Evolutionary conservation across 2,113 vertebrate species (phyloP).

Genomic region (Hystrix brachyura): DNA sequence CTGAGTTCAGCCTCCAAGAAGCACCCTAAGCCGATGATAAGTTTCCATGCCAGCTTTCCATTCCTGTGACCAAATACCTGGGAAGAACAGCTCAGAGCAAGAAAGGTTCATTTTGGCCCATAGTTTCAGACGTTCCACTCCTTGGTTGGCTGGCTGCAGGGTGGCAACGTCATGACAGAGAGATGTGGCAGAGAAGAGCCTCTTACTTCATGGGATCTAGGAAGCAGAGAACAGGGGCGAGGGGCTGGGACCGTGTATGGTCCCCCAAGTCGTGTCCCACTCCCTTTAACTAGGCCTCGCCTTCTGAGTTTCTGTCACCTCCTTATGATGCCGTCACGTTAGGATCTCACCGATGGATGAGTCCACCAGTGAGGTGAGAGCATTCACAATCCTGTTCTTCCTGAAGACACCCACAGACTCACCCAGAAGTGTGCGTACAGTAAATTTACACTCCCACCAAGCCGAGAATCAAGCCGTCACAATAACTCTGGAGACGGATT

Average conservation of each 20-base stretch:
- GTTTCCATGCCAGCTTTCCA: background rate
- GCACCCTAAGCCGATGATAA: background rate
- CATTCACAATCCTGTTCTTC: background rate
- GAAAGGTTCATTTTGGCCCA: background rate
- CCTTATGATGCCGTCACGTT: too few species aligned
- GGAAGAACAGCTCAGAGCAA: background rate
- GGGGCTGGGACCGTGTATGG: background rate
- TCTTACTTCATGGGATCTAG: background rate
- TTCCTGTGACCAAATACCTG: background rate
- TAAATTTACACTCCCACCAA: background rate
- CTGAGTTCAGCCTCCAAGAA: background rate
- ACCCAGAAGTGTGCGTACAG: background rate
- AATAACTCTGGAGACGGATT: background rate
- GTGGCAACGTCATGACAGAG: background rate
- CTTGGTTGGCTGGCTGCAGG: background rate
- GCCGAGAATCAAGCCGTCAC: background rate
- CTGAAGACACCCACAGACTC: background rate
- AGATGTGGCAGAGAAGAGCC: background rate
- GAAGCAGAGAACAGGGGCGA: background rate
- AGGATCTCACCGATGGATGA: background rate
- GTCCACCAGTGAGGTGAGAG: background rate
- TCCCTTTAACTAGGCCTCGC: background rate
- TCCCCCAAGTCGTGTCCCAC: background rate
- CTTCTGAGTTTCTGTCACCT: background rate
- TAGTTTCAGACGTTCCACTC: background rate